Evolutionary conservation across 2,888 invertebrate genomes (phyloP).

Genomic region (Bursaphelenchus okinawaensis): DNA sequence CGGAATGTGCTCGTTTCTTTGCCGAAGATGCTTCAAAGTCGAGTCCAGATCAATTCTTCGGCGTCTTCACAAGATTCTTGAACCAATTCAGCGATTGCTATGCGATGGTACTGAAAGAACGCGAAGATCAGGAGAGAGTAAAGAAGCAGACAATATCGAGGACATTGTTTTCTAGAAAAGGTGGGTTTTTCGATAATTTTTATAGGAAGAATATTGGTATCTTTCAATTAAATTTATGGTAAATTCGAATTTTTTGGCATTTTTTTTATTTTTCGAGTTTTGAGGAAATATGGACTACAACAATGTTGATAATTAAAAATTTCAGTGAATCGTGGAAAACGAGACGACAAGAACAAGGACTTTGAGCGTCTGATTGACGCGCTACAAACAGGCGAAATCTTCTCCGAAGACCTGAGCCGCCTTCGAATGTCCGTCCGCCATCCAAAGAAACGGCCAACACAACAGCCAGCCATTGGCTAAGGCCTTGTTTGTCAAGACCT

Average conservation of each 20-base stretch:
- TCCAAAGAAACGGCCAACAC: slow-evolving; percentile 10
- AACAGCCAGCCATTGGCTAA: neutral
- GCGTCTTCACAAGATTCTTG: slow-evolving; percentile 46
- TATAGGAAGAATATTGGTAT: neutral
- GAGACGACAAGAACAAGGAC: slow-evolving; percentile 34
- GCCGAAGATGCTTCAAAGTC: slow-evolving; percentile 32
- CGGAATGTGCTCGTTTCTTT: slow-evolving; percentile 42
- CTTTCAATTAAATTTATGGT: neutral
- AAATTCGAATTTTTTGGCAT: neutral
- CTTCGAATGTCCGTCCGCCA: slow-evolving; percentile 49
- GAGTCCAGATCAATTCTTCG: slow-evolving; percentile 54
- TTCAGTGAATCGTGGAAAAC: neutral
- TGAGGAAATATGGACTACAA: neutral
- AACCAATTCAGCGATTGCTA: slow-evolving; percentile 36
- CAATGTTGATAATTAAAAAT: neutral
- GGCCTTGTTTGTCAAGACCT: too few relatives aligned
- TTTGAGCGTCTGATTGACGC: slow-evolving; percentile 53
- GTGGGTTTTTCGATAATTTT: slow-evolving; percentile 21
- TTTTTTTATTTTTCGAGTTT: neutral
- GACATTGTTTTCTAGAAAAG: slow-evolving; percentile 45
- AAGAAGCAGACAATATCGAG: slow-evolving; percentile 51
- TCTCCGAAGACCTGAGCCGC: slow-evolving; percentile 53
- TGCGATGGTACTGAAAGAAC: slow-evolving; percentile 41
- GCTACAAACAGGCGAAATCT: slow-evolving; percentile 56
- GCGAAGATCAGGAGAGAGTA: slow-evolving; percentile 47